Evolutionary conservation across 2,797 vertebrate species (phyloP), one percentile per base, ranked within the genome.

Genomic region (Lacerta bilineata): DNA sequence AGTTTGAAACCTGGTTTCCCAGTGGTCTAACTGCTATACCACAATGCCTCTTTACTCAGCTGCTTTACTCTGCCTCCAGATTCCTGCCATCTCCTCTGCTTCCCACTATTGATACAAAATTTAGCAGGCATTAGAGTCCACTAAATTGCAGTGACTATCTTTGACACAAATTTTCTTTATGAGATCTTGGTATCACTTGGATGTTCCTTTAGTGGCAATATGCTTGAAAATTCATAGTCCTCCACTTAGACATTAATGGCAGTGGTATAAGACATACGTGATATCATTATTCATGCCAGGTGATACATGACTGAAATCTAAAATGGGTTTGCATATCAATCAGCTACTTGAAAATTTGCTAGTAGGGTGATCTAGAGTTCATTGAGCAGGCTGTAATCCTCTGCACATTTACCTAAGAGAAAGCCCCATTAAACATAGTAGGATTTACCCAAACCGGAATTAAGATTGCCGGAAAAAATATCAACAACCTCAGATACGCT

Each of bases 121-220:
- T 76, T 46, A 68, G 41, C 20, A 83, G 13, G n/a, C n/a, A 82
- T 43, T 75, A 72, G 50, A n/a, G 18, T 4, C 61, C 1, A 18
- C 61, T 64, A 64, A 64, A 64, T 64, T 64, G 23, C 61, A 64
- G 20, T 4, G 23, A 71, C 5, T 69, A 61, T 59, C 25, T 80
- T 41, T 39, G 39, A 79, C 23, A 27, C 18, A 33, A 77, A 83
- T 88, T 83, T 43, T 18, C 72, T 82, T 76, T 68, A 76, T 66
- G 43, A 77, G n/a, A 55, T 76, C 8, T 79, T 64, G 41, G 8
- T 39, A 43, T 79, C 20, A 17, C 82, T 72, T 50, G 43, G 36
- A 41, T 88, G 33, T 74, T 27, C 75, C 46, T 88, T 79, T 84
- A 80, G 68, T 84, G 68, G 76, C 66, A 84, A 64, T 68, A 84